Evolutionary conservation across 2,797 vertebrate genomes (phyloP), one percentile per base, ranked within the genome.

Genomic region (Manis crassicaudata): DNA sequence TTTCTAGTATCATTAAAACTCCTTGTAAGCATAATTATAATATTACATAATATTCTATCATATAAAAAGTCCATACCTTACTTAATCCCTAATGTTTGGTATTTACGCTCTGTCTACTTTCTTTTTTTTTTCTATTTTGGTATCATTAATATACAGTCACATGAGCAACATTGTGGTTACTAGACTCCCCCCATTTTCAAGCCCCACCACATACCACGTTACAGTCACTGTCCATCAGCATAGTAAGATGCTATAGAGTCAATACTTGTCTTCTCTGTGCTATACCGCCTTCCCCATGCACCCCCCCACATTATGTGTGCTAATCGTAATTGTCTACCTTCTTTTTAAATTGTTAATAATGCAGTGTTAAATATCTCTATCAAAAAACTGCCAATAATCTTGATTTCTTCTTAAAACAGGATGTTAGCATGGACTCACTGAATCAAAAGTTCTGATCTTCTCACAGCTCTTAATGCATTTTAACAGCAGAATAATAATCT

Each of bases 1-100:
- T 93, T 92, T 72, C 32, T 97, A 77, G 85, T 82, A 9, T 84
- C 7, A 77, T 40, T 95, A 79, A 84, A 94, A 84, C 2, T 84
- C 23, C 46, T 52, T 83, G 1, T 32, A 94, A 67, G 84, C 12
- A 40, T 35, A 65, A 62, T 95, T 95, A 95, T 67, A 87, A 58
- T 82, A 70, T 75, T 92, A 52, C 11, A 37, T 60, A 75, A 54
- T 80, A 88, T 68, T 94, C 43, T 62, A 43, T 37, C 63, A 60
- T 62, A 82, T 56, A 8, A 79, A 87, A 88, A 68, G 27, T 67
- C 25, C 46, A 77, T 63, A 65, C 82, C 63, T 86, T 76, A 67
- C 18, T 77, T 87, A 62, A 85, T 80, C 35, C 1, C 32, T 70
- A 70, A 77, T 63, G 17, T 83, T 65, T 88, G 58, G 63, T 13